Percentiles rank a stretch among this genome's conserved stretches.
Evolutionary conservation across 1,140 invertebrate genomes (phyloP).

Genomic region (Octopus bimaculoides): DNA sequence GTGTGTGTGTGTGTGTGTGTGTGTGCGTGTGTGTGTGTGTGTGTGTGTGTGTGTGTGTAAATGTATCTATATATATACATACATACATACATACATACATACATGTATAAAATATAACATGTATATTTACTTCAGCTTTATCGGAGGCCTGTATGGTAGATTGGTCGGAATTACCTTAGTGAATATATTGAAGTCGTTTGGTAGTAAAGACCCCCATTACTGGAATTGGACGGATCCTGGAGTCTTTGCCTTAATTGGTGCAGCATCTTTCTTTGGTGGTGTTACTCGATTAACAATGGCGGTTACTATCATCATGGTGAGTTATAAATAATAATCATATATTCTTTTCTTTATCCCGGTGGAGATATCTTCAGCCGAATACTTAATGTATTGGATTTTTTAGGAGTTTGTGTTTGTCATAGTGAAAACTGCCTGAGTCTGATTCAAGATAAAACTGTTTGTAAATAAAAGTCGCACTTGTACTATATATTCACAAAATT

Average conservation of each 20-base stretch:
- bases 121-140: conserved; percentile 37
- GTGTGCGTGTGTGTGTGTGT: background rate
- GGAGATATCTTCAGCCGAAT: too few relatives aligned
- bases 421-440: too few relatives aligned
- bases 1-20: conserved; percentile 2
- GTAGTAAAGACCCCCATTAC: conserved; percentile 43
- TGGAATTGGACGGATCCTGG: conserved; percentile 61
- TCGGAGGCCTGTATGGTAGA: conserved; percentile 58
- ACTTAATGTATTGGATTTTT: too few relatives aligned
- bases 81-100: background rate
- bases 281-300: conserved; percentile 58
- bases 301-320: conserved; percentile 58
- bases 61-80: background rate
- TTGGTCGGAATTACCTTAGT: conserved; percentile 55
- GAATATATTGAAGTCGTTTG: conserved; percentile 41
- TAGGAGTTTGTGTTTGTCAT: too few relatives aligned
- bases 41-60: background rate
- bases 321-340: background rate
- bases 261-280: conserved; percentile 60
- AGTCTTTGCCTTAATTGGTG: conserved; percentile 58
- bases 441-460: too few relatives aligned
- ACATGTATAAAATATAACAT: background rate
- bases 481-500: too few relatives aligned
- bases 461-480: too few relatives aligned
- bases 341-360: too few relatives aligned